phyloP scores from a whole-genome alignment of 2,888 invertebrate genomes.

The Plebejus argus region DNA sequence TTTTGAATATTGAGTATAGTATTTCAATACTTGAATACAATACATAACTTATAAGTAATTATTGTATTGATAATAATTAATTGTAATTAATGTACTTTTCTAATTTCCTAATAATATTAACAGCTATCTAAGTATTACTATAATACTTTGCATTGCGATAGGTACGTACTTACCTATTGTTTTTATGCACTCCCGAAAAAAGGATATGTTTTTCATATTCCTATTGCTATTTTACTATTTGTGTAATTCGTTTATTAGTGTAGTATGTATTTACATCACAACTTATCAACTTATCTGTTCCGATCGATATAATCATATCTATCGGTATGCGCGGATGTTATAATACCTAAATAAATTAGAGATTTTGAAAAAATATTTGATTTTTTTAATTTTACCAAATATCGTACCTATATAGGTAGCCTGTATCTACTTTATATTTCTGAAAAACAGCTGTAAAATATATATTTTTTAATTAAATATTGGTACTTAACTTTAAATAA shows the following conservation, averaged over 20 bases:
- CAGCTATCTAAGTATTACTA: too few species aligned
- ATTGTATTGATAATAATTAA: too few species aligned
- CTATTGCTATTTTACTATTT: background rate
- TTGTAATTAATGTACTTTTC: too few species aligned
- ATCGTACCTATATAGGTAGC: too few species aligned
- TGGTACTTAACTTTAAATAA: too few species aligned
- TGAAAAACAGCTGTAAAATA: too few species aligned
- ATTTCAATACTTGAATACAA: too few species aligned
- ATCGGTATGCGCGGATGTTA: constrained; percentile 14
- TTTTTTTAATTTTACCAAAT: background rate
- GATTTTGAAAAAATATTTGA: background rate
- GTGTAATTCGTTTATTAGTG: background rate
- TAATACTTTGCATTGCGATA: background rate
- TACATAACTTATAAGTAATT: too few species aligned
- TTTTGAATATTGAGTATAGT: too few species aligned
- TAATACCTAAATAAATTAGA: background rate
- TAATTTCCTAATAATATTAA: too few species aligned
- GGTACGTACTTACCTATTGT: too few species aligned
- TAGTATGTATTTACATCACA: constrained; percentile 1
- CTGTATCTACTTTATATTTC: background rate
- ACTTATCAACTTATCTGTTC: constrained; percentile 32
- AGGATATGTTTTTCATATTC: background rate
- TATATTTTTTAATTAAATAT: too few species aligned
- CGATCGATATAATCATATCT: constrained; percentile 33
- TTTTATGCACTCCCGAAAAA: background rate